Conservation (phyloP, 2,113 vertebrate genomes). For the Lipotes vexillifer region DNA sequence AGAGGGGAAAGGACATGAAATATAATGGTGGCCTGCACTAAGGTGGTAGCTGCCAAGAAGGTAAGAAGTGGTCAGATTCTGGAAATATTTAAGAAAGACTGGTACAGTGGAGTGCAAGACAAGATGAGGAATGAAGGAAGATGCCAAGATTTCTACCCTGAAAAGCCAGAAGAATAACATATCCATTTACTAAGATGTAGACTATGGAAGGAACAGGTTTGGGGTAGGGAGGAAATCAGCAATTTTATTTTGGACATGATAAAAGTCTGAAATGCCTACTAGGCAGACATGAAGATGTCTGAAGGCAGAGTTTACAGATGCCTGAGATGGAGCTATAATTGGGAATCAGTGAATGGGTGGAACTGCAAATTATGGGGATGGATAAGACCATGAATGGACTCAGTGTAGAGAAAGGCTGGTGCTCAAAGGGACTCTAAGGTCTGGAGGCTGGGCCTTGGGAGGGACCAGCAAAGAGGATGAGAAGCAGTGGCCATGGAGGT, state of each 20-base stretch:
- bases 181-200: too few relatives aligned
- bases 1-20: fast-evolving
- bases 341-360: too few relatives aligned
- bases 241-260: too few relatives aligned
- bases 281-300: not conserved
- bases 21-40: fast-evolving
- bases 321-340: not conserved
- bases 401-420: fast-evolving
- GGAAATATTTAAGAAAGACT: not conserved
- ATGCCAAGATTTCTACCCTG: not conserved
- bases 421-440: too few relatives aligned
- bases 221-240: not conserved
- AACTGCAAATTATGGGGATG: too few relatives aligned
- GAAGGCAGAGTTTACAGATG: not conserved
- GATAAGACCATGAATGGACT: not conserved
- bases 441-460: not conserved
- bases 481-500: too few relatives aligned
- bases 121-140: not conserved
- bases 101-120: fast-evolving
- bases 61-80: not conserved
- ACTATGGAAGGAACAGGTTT: fast-evolving
- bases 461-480: not conserved
- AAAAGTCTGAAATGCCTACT: not conserved
- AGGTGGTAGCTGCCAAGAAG: fast-evolving
- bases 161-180: not conserved